Evolutionary conservation across 2,888 invertebrate genomes (phyloP), one percentile per base, ranked within the genome.

Genomic region (Rotaria magnacalcarata): DNA sequence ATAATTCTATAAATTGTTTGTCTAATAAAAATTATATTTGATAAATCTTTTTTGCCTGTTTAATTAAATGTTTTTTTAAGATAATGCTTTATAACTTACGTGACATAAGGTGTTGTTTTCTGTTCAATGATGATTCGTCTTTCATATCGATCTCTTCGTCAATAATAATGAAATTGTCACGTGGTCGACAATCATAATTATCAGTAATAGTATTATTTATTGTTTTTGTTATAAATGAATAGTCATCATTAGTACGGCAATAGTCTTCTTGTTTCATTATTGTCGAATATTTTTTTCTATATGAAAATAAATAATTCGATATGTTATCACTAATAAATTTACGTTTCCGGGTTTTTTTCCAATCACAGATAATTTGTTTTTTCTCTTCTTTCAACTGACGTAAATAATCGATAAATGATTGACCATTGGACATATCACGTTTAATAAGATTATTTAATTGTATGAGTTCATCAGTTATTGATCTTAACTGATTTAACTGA

Each of bases 391-490:
- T 67, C 5, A 67, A 19, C 11, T 34, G 34, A 6, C 67, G 34
- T 67, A 67, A 67, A 34, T 34, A 34, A 34, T 67, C 34, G 5
- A 67, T 14, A 67, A 16, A 67, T 34, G 67, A 67, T 34, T 67
- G 67, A 5, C 67, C 67, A 34, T 27, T 43, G 0, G 80, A 80
- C 47, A 80, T 47, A 47, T 84, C 54, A 47, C 84, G 84, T 54
- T 84, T 84, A 34, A 84, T 84, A 24, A 85, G 19, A n/a, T 34
- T 4, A 24, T 60, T 41, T 34, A 52, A 50, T 19, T 54, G n/a
- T 41, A 85, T 60, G n/a, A 75, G 41, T 60, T 86, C 21, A 47
- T 85, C 47, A 54, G 43, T 75, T 47, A 84, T 80, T n/a, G 43
- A 43, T 80, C 47, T 21, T 11, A 80, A 47, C n/a, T 80, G 80